phyloP scores from a whole-genome alignment of 2,797 vertebrate species.

The Spinus pinus region DNA sequence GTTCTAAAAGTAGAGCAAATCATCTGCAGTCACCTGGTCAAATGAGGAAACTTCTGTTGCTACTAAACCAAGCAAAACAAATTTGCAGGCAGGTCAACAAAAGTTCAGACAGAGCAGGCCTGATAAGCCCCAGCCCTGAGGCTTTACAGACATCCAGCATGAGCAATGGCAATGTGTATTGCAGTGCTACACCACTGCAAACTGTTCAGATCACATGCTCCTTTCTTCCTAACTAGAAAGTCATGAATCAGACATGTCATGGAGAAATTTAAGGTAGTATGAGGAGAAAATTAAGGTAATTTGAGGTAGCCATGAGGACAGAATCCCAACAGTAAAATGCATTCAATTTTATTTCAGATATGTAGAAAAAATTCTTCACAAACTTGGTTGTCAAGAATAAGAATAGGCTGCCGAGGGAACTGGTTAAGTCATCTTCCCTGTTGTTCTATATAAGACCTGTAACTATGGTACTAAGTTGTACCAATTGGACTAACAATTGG shows the following conservation, averaged over 20 bases:
- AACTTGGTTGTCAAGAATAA: rapidly evolving
- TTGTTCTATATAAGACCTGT: background rate
- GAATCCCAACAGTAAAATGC: background rate
- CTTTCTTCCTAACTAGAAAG: background rate
- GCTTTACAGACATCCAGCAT: background rate
- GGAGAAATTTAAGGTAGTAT: background rate
- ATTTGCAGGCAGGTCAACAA: background rate
- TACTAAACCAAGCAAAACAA: background rate
- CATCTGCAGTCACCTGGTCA: background rate
- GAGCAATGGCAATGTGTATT: background rate
- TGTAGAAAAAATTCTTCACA: background rate
- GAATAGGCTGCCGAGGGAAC: background rate
- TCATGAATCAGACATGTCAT: rapidly evolving
- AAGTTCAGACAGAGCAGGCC: background rate
- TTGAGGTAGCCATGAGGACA: background rate
- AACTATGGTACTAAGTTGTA: background rate
- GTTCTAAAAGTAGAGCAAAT: background rate
- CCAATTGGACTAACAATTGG: background rate
- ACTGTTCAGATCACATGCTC: background rate
- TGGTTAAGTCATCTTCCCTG: background rate
- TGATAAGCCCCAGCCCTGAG: background rate
- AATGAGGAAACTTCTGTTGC: background rate
- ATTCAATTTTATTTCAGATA: background rate
- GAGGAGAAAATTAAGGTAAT: background rate
- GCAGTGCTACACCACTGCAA: background rate